Base-by-base conservation (phyloP, 37 sponge, comb jelly and placozoan species). In the Chondrosia reniformis region DNA sequence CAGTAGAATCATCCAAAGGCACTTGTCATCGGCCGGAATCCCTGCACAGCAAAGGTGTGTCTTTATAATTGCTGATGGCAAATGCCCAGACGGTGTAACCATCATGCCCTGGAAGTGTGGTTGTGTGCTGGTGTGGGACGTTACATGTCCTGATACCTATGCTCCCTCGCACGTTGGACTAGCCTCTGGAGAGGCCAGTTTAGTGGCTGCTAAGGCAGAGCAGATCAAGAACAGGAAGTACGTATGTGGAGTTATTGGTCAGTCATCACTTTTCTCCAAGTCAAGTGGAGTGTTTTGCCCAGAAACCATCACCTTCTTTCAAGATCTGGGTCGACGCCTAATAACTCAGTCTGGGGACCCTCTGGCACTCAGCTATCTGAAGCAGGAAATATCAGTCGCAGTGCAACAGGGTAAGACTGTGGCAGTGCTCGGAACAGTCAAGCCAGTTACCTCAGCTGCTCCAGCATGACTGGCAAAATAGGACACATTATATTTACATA, bases 21-120 rank as follows among this genome's bases (percentile, higher is more conserved):
- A 73, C 34, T 39, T 83, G 27, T 32, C 65, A 6, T 41, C 83
- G 22, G 83, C 76, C 25, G 33, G 61, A 25, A 63, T 83, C 21
- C 76, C 76, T 0, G 44, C 83, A 24, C 64, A n/a, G 9, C 65
- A 76, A 22, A 25, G 38, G 21, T n/a, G n/a, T n/a, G n/a, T n/a
- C n/a, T n/a, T n/a, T n/a, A n/a, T n/a, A n/a, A n/a, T n/a, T n/a
- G 55, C 73, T 13, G 54, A 83, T 75, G 76, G 83, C 12, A 63
- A 75, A n/a, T 33, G 76, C 8, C 76, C 76, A 24, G 83, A 76
- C 49, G 83, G 76, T 63, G 55, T 43, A 33, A 45, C 81, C 37
- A 42, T 81, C 22, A 52, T 75, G 27, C 76, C 76, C 54, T 83
- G 83, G 83, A 45, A 44, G 54, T 31, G 64, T 33, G 83, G 40